Evolutionary conservation across 1,140 invertebrate species (phyloP).

Genomic region (Dendroctonus ponderosae): DNA sequence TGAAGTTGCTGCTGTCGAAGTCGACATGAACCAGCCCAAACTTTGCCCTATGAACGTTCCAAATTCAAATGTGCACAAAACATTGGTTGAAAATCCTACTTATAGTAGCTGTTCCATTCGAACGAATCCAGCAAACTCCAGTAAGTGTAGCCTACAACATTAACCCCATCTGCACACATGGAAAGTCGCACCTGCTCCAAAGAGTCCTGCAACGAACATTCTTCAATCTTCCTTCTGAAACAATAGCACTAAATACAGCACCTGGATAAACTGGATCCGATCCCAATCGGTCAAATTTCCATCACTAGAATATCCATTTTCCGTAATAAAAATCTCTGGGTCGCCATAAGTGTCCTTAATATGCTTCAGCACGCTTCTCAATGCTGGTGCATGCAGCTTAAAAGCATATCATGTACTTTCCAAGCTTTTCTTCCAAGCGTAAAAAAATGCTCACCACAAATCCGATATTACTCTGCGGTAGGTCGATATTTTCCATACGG

Average conservation of each 20-base stretch:
- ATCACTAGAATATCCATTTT: slow-evolving; percentile 67
- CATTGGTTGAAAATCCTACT: slow-evolving; percentile 41
- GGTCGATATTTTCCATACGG: not conserved
- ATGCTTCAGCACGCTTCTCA: slow-evolving; percentile 61
- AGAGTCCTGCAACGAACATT: slow-evolving; percentile 2
- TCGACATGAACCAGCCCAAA: slow-evolving; percentile 9
- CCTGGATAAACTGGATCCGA: slow-evolving; percentile 32
- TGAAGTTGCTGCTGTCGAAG: slow-evolving; percentile 4
- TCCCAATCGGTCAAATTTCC: slow-evolving; percentile 28
- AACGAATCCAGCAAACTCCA: slow-evolving; percentile 68
- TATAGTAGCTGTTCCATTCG: slow-evolving; percentile 56
- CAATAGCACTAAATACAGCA: not conserved
- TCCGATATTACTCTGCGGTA: slow-evolving; percentile 1
- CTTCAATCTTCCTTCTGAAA: not conserved
- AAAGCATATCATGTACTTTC: not conserved
- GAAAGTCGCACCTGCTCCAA: slow-evolving; percentile 27
- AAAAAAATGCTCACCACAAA: not conserved
- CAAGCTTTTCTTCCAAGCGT: not conserved
- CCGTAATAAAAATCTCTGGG: slow-evolving; percentile 64
- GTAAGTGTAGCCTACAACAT: slow-evolving; percentile 57
- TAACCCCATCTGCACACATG: slow-evolving; percentile 45
- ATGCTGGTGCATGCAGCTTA: slow-evolving; percentile 44
- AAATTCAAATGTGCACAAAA: not conserved
- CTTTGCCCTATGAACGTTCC: not conserved
- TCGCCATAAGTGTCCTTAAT: slow-evolving; percentile 62